Evolutionary conservation across 1,140 invertebrate genomes (phyloP), one percentile per base, ranked within the genome.

Genomic region (Sarcophaga bullata): DNA sequence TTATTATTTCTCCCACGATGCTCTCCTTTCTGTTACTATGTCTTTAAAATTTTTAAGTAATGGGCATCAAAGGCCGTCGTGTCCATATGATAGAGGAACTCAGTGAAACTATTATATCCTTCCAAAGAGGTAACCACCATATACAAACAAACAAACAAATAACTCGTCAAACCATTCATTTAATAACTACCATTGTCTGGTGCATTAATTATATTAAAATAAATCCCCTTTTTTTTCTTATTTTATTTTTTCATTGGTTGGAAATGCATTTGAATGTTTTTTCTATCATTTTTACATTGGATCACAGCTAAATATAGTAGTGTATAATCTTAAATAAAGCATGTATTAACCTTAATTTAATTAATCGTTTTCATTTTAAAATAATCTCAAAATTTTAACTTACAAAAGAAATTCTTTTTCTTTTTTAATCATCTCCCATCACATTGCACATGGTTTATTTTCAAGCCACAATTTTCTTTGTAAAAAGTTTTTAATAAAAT

Each of bases 61-160:
- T 98, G 97, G 97, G 97, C 92, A 98, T 98, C 94, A 98, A 98
- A 92, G 97, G 97, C 90, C 93, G 97, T 89, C 93, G 97, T 90
- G 97, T 98, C 91, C 97, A 98, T 93, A 97, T 98, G 95, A 98
- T 98, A 91, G 97, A 98, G 93, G 97, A 98, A 92, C 94, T 98
- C 91, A 98, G 96, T 92, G 96, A 98, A 92, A 98, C 97, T 87
- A 97, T 98, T 92, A 98, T 98, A 93, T 98, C 97, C 90, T 98
- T 98, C 93, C 97, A 98, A 94, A 94, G 97, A 97, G 97, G 97
- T 98, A 95, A 95, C 62, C 62, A 92, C 52, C 8, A 76, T 13
- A 37, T 75, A 48, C 46, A 75, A 47, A 15, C 25, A 37, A 37
- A 37, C 25, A 37, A 37, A 37, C 25, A 76, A 76, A 68, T 68